These are phyloP conservation scores for Blastobasis adustella DNA, from an alignment of 2,888 invertebrate species.

Conservation along the genomic window DNA sequence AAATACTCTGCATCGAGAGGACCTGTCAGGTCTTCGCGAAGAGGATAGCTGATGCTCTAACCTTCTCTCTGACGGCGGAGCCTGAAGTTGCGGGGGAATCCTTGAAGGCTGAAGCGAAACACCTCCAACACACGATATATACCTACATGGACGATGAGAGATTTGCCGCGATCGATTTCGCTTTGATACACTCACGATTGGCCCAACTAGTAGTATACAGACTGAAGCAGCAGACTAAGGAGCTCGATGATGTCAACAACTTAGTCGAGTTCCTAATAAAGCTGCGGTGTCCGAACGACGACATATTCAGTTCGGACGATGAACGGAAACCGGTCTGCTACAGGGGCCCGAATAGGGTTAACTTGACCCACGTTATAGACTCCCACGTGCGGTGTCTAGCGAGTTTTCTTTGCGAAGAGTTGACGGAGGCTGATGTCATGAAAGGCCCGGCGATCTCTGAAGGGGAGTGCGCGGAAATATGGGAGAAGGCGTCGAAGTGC, in stretches of 20 bases:
- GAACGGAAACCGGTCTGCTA: slow-evolving; percentile 42
- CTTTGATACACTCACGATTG: slow-evolving; percentile 78
- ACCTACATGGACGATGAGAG: slow-evolving; percentile 81
- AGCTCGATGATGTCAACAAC: slow-evolving; percentile 54
- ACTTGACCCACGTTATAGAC: slow-evolving; percentile 44
- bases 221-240: slow-evolving; percentile 61
- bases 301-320: slow-evolving; percentile 76
- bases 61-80: slow-evolving; percentile 72
- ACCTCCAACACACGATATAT: slow-evolving; percentile 78
- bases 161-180: slow-evolving; percentile 78
- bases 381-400: slow-evolving; percentile 58
- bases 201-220: slow-evolving; percentile 78
- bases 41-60: slow-evolving; percentile 78
- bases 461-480: slow-evolving; percentile 71
- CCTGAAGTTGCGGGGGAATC: slow-evolving; percentile 72
- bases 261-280: slow-evolving; percentile 53
- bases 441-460: slow-evolving; percentile 73
- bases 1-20: slow-evolving; percentile 56
- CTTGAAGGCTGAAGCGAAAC: slow-evolving; percentile 79
- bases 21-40: slow-evolving; percentile 79
- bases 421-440: slow-evolving; percentile 40
- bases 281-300: slow-evolving; percentile 59
- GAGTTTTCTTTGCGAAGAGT: slow-evolving; percentile 57
- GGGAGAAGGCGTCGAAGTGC: slow-evolving; percentile 75
- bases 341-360: slow-evolving; percentile 47